A percentile compares a stretch with the other conserved stretches of the same genome.
Conservation (phyloP, 2,888 invertebrate species). For the Anthophora plumipes region DNA sequence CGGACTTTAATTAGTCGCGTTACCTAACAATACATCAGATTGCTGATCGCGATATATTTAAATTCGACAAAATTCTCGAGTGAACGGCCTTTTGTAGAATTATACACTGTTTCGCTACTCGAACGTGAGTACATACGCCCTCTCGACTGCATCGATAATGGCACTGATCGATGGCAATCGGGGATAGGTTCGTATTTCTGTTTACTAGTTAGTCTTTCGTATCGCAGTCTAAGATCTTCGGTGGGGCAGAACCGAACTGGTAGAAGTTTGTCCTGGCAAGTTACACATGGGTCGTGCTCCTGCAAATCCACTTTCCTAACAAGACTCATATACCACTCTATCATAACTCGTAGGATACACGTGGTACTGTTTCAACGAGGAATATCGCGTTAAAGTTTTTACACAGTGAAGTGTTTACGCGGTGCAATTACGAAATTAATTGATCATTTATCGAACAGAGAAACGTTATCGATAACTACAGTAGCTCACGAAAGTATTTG, state of each 20-base stretch:
- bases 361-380: constrained; percentile 7
- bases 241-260: neutral
- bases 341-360: constrained; percentile 24
- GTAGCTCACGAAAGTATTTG: too few relatives aligned
- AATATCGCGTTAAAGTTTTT: constrained; percentile 20
- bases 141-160: neutral
- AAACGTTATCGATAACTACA: too few relatives aligned
- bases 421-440: constrained; percentile 44
- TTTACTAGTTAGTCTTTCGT: constrained; percentile 51
- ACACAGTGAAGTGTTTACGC: constrained; percentile 7
- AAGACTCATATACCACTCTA: neutral
- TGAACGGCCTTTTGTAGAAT: neutral
- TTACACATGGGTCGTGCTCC: constrained; percentile 25
- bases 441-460: constrained; percentile 29
- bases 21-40: neutral
- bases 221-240: constrained; percentile 32
- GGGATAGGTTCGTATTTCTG: constrained; percentile 17
- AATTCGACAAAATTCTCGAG: neutral
- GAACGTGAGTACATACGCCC: too few relatives aligned
- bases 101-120: too few relatives aligned
- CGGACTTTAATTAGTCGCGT: constrained; percentile 19
- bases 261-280: constrained; percentile 34
- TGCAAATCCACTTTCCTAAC: constrained; percentile 48
- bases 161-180: constrained; percentile 10
- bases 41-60: constrained; percentile 3